Conservation (phyloP, 2,888 invertebrate genomes). For the Teleogryllus oceanicus region DNA sequence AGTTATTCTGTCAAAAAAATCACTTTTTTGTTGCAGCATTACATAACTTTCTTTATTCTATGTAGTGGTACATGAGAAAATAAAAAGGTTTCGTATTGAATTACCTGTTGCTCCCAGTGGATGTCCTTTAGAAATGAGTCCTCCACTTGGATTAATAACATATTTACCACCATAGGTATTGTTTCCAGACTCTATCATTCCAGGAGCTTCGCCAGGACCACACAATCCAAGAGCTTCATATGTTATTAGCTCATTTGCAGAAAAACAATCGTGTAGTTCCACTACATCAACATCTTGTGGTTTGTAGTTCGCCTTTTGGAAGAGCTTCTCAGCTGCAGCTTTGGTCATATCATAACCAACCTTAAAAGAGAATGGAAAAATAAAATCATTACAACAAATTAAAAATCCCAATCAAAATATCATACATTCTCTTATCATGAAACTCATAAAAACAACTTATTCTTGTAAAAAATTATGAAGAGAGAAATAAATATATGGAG, state of each 20-base stretch:
- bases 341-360: conserved; percentile 94
- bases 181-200: conserved; percentile 87
- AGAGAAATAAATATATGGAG: too few relatives aligned
- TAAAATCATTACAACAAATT: too few relatives aligned
- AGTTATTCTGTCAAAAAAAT: too few relatives aligned
- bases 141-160: conserved; percentile 98
- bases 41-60: too few relatives aligned
- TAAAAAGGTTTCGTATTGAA: not conserved
- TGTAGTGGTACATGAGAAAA: too few relatives aligned
- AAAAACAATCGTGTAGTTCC: conserved; percentile 97
- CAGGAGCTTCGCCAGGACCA: conserved; percentile 82
- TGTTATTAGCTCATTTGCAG: conserved; percentile 93
- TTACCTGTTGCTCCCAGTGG: conserved; percentile 91
- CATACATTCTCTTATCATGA: too few relatives aligned
- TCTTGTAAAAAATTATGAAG: too few relatives aligned
- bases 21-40: too few relatives aligned
- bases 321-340: conserved; percentile 71
- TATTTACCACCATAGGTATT: conserved; percentile 97
- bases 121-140: conserved; percentile 98
- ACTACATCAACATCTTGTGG: conserved; percentile 87
- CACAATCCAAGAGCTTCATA: conserved; percentile 96
- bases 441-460: too few relatives aligned
- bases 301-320: conserved; percentile 67
- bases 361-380: conserved; percentile 41
- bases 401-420: too few relatives aligned